Percentiles rank a stretch among this genome's conserved stretches.
These are phyloP conservation scores for Netelia inedita DNA, from an alignment of 2,888 invertebrate species.

Conservation along the genomic window DNA sequence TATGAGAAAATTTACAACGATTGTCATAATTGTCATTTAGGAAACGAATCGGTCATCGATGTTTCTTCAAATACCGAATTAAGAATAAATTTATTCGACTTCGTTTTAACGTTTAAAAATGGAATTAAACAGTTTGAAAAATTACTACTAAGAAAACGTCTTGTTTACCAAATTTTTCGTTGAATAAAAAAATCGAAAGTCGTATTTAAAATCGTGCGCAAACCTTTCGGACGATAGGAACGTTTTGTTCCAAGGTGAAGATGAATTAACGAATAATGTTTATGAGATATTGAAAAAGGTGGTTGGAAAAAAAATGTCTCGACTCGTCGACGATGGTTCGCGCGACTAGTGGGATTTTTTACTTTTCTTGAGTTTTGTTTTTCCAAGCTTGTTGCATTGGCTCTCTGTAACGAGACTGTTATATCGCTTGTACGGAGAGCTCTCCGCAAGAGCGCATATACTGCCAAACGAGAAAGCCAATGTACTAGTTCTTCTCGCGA, in stretches of 20 bases:
- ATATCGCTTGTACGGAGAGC: conserved; percentile 2
- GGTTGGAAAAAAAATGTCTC: not conserved
- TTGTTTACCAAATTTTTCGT: too few species aligned
- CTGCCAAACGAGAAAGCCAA: conserved; percentile 64
- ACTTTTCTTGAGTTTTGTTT: not conserved
- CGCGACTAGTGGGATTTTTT: not conserved
- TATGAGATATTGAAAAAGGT: not conserved
- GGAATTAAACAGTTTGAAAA: too few species aligned
- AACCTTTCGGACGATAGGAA: too few species aligned
- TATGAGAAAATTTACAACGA: too few species aligned
- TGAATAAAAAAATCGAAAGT: too few species aligned
- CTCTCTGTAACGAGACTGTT: conserved; percentile 2
- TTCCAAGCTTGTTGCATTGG: not conserved
- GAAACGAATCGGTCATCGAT: too few species aligned
- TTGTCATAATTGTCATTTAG: too few species aligned
- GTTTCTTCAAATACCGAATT: too few species aligned
- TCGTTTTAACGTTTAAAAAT: not conserved
- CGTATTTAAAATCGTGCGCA: too few species aligned
- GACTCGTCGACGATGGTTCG: not conserved
- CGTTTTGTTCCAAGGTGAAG: too few species aligned
- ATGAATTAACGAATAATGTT: too few species aligned
- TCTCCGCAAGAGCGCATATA: conserved; percentile 3
- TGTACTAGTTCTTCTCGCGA: conserved; percentile 58
- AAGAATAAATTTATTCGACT: not conserved
- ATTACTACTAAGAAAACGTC: too few species aligned